Evolutionary conservation across 2,113 vertebrate species (phyloP), one percentile per base, ranked within the genome.

Genomic region (Nesogale talazaci): DNA sequence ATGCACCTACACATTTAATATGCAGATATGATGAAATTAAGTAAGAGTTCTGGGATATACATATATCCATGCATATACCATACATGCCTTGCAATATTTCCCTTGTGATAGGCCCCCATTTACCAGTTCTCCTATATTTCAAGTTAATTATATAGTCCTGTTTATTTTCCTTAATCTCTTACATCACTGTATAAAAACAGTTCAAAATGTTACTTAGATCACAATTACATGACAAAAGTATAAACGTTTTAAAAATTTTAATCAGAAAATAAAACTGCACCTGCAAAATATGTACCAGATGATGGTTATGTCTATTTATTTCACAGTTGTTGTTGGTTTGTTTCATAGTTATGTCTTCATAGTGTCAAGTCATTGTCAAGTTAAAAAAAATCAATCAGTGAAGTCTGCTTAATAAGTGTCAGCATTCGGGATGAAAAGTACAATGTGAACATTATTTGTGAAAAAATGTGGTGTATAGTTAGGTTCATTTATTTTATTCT

Each of bases 401-500:
- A 61, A 61, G 22, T 12, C 22, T 61, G 59, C 59, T 52, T 8
- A 52, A 52, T 52, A 2, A 52, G 46, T 52, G 46, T 52, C 46
- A 52, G 46, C 46, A 12, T 52, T 52, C 10, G 46, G 46, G 46
- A 52, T 12, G 31, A 67, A 67, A 67, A 67, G 65, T 67, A 12
- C 31, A 31, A 67, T 10, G 29, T 67, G 65, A 27, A 67, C 7
- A 29, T 29, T 67, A 67, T 67, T 14, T 67, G 65, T 31, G 11
- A 67, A 67, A 27, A 23, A 67, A 67, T 67, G 31, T 29, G 29
- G 65, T 15, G 27, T 83, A 94, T 8, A 90, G 38, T 74, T 80
- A 92, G 16, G 42, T 65, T 93, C 67, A 74, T 46, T 91, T 93
- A 94, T 80, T 95, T 95, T 77, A 95, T 70, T 94, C 29, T 91